phyloP scores from a whole-genome alignment of 2,888 invertebrate genomes.

The Orchesellides sinensis region DNA sequence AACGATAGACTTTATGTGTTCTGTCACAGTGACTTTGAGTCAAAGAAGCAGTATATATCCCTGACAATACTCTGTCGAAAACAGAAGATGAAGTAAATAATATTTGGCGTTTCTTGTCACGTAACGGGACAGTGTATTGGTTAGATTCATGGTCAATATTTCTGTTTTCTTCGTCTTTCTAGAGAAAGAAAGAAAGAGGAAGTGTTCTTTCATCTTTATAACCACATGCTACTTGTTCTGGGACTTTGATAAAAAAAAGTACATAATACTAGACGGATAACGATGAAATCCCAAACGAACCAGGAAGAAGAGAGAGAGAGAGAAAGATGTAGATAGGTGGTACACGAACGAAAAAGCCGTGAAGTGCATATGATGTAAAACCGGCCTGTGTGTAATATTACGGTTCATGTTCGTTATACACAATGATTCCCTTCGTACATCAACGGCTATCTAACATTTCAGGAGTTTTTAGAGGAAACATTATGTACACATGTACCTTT shows the following conservation, averaged over 20 bases:
- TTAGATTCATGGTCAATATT: conserved; percentile 59
- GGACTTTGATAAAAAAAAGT: neutral
- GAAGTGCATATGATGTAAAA: conserved; percentile 49
- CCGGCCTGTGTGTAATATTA: conserved; percentile 5
- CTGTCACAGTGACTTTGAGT: neutral
- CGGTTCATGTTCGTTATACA: neutral
- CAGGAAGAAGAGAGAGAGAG: neutral
- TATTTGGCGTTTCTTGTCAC: conserved; percentile 48
- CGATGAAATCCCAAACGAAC: conserved; percentile 13
- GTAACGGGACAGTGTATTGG: conserved; percentile 47
- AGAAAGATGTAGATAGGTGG: conserved; percentile 30
- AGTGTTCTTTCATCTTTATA: conserved; percentile 33
- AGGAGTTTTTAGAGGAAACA: too few species aligned
- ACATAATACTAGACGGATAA: conserved; percentile 24
- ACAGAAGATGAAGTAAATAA: conserved; percentile 3
- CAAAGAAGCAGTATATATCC: neutral
- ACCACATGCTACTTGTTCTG: neutral
- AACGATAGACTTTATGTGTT: neutral
- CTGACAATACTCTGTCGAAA: conserved; percentile 30
- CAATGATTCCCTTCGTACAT: neutral
- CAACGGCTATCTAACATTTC: neutral
- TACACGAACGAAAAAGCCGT: conserved; percentile 37
- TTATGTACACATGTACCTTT: neutral
- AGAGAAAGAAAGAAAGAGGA: neutral
- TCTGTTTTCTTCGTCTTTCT: conserved; percentile 3